Evolutionary conservation across 2,888 invertebrate species (phyloP).

Genomic region (Diadegma fenestrale): DNA sequence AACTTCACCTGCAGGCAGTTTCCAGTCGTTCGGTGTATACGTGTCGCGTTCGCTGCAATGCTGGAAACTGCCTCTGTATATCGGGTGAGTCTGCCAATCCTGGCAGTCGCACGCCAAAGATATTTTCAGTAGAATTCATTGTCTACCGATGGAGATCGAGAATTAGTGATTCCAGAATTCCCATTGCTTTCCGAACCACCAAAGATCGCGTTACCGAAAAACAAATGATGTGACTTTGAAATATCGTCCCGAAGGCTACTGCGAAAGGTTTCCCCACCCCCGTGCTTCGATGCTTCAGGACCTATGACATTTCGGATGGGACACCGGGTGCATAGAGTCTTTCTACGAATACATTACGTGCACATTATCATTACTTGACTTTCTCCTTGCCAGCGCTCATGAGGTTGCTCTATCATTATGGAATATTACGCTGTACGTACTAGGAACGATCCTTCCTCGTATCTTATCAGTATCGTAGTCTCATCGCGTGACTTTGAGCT

Average conservation of each 20-base stretch:
- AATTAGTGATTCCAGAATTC: not conserved
- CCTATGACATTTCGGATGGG: not conserved
- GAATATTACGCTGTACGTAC: constrained; percentile 3
- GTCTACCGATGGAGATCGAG: not conserved
- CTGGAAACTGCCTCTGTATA: not conserved
- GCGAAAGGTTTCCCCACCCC: not conserved
- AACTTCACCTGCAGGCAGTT: constrained; percentile 21
- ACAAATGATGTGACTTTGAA: not conserved
- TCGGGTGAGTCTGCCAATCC: not conserved
- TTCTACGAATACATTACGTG: not conserved
- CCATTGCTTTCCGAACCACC: not conserved
- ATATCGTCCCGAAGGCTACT: not conserved
- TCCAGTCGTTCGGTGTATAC: not conserved
- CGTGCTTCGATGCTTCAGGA: not conserved
- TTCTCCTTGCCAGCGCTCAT: not conserved
- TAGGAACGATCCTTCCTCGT: constrained; percentile 37
- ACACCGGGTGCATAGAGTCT: not conserved
- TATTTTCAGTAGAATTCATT: not conserved
- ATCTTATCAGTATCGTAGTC: constrained; percentile 42
- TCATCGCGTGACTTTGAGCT: constrained; percentile 58
- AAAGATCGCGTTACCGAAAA: not conserved
- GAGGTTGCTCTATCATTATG: not conserved
- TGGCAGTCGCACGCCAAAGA: not conserved
- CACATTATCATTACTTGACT: not conserved
- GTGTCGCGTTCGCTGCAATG: not conserved